A percentile compares a stretch with the other conserved stretches of the same genome.
These are phyloP conservation scores for Drosophila tani DNA, from an alignment of 1,140 invertebrate species.

Conservation along the genomic window DNA sequence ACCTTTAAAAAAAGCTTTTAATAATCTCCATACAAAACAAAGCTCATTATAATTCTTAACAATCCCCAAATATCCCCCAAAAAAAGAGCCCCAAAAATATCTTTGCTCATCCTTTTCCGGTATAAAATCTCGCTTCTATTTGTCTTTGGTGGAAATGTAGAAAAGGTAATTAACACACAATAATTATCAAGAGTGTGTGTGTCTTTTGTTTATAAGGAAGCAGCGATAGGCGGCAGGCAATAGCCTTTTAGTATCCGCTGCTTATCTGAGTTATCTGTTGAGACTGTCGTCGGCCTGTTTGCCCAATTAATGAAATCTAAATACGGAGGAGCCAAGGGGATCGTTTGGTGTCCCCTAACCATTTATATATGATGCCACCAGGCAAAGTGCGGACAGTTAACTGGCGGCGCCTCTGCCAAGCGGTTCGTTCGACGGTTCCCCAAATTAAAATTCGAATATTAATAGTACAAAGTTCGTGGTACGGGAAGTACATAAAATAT, in stretches of 20 bases:
- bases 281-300: conserved; percentile 52
- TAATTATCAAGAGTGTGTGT: conserved; percentile 12
- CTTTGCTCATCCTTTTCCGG: conserved; percentile 34
- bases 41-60: background rate
- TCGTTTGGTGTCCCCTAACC: conserved; percentile 17
- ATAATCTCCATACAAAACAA: too few species aligned
- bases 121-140: conserved; percentile 26
- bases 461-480: background rate
- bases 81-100: conserved; percentile 1
- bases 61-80: background rate
- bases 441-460: conserved; percentile 9
- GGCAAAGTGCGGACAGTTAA: conserved; percentile 50
- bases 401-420: conserved; percentile 40
- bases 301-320: conserved; percentile 79
- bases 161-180: conserved; percentile 45
- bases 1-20: too few species aligned
- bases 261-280: conserved; percentile 64
- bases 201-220: conserved; percentile 51
- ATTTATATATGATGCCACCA: conserved; percentile 63
- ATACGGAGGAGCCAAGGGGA: conserved; percentile 36
- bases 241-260: conserved; percentile 58
- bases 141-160: conserved; percentile 46
- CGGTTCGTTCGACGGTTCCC: conserved; percentile 35
- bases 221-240: conserved; percentile 10
- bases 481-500: conserved; percentile 1